Base-by-base conservation (phyloP, 2,888 invertebrate species). In the Acrobasis repandana region DNA sequence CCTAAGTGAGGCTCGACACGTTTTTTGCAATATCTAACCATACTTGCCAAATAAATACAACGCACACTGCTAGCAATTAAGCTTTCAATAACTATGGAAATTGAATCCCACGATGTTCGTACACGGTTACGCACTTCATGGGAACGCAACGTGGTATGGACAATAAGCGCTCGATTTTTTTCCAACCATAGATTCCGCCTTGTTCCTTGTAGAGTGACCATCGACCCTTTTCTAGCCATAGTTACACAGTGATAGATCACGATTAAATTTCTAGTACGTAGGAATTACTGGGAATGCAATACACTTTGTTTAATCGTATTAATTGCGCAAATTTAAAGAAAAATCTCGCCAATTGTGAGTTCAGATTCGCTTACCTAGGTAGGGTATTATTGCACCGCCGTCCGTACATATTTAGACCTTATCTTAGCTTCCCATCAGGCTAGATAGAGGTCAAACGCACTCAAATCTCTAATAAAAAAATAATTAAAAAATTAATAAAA, bases 161-260 rank as follows among this genome's bases (percentile, higher is more conserved):
- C 36, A 49, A 49, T 49, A 34, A 48, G 38, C 36, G 14, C 38
- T 9, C 2, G n/a, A 20, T 1, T 48, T 34, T 34, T 47, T 58
- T 58, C 16, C 16, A 14, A 20, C 58, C 49, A 58, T 49, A 15
- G 49, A 58, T 50, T 58, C 58, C 20, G 33, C 14, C 18, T 50
- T 49, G 36, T 38, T 36, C 58, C 58, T 38, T 58, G 36, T 58
- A 58, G 20, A 54, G 54, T 54, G 38, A 43, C 54, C 54, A 54
- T 54, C 43, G 54, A 38, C 54, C 54, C 54, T 54, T 54, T 54
- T 54, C 54, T 18, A 34, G 34, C 10, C 36, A 15, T 9, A n/a
- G 2, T 52, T n/a, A n/a, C 0, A 51, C 33, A 11, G 11, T 11
- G 9, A 52, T 34, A 34, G 10, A 36, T 54, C 43, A 14, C 38